Base-by-base conservation (phyloP, 2,113 vertebrate species). In the Mus musculus region DNA sequence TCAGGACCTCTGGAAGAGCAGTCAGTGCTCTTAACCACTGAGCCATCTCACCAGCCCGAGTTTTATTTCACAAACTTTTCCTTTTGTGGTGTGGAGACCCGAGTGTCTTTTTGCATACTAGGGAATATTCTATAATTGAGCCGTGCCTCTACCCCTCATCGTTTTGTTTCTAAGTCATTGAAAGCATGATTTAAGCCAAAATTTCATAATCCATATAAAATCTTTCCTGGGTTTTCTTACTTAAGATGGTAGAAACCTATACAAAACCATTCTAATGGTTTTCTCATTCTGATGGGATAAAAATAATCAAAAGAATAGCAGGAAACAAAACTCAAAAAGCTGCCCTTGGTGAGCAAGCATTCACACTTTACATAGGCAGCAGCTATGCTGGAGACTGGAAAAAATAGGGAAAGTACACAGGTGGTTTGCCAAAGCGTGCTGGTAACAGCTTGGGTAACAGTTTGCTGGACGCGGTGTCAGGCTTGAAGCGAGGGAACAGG, bases 141-240 rank as follows among this genome's bases (percentile, higher is more conserved):
- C 17, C 54, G 0, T 11, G 20, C 7, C 33, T 4, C 30, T 26
- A 17, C 11, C 19, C 20, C 46, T 39, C 33, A 52, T 73, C 36
- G 11, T 81, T 89, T 92, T 67, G 26, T 46, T 93, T 88, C 84
- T 75, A 52, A 88, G 24, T 82, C 20, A n/a, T 63, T 61, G 82
- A 36, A 75, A 80, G 78, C 0, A 2, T 76, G 56, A 87, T 54
- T 72, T 65, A 93, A 75, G 52, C 67, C 17, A 87, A 26, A 73
- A 92, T 92, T 91, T 93, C 49, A 54, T 54, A 89, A 42, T 17
- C 42, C 73, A 54, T 49, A 91, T 82, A 54, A 54, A 78, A 90
- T 1, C 13, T 20, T 46, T 63, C 28, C 67, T 81, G n/a, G 30
- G 67, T 72, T 75, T 77, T 75, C 24, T 19, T 78, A 7, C 71